A percentile compares a stretch with the other conserved stretches of the same genome.
Evolutionary conservation across 2,113 vertebrate species (phyloP).

Genomic region (Tetraodon nigroviridis): DNA sequence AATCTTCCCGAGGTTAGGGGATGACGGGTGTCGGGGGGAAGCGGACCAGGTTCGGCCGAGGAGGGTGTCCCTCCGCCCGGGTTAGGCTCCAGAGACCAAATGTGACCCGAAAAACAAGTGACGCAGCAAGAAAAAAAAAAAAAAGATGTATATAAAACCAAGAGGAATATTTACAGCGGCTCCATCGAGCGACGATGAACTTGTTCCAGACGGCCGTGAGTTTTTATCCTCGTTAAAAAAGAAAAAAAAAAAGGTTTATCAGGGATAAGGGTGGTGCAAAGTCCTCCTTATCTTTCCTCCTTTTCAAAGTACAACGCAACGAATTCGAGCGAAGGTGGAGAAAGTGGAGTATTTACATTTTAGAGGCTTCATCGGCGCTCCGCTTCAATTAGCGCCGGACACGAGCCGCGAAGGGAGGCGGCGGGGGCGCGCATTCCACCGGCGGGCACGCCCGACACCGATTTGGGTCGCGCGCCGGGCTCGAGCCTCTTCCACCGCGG

Average conservation of each 20-base stretch:
- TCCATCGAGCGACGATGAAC: neutral
- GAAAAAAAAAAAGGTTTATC: neutral
- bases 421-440: conserved; percentile 59
- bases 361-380: conserved; percentile 6
- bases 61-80: neutral
- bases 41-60: neutral
- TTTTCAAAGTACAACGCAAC: accelerated
- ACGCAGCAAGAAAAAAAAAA: neutral
- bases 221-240: conserved; percentile 10
- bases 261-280: neutral
- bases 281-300: neutral
- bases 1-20: neutral
- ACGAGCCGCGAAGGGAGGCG: conserved; percentile 1
- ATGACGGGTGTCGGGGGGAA: neutral
- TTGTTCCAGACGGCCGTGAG: conserved; percentile 7
- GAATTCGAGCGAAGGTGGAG: neutral
- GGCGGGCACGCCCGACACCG: conserved; percentile 42
- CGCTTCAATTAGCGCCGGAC: conserved; percentile 37
- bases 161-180: neutral
- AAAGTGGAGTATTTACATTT: conserved; percentile 15
- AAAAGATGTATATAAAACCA: accelerated
- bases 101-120: neutral
- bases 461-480: conserved; percentile 37
- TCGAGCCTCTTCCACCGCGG: neutral
- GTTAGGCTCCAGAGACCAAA: conserved; percentile 1